Evolutionary conservation across 2,888 invertebrate genomes (phyloP), one percentile per base, ranked within the genome.

Genomic region (Ellobium chinense): DNA sequence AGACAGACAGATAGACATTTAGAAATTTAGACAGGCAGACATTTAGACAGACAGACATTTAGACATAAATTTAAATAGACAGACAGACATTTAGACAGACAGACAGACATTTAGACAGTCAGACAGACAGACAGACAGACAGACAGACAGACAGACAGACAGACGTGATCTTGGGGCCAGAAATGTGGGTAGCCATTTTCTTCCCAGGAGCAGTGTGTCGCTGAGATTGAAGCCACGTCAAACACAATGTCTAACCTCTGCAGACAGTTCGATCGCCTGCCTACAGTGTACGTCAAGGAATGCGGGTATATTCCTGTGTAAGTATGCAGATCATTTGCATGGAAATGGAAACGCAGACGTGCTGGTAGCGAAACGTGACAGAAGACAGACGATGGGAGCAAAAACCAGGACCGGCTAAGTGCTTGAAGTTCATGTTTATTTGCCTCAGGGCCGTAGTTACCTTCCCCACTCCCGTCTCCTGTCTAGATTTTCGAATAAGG

Each of bases 261-360:
- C 21, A 70, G 34, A 24, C 36, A 31, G 0, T 34, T 21, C 2
- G 70, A 70, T 1, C 56, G 65, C 1, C 27, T 75, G 27, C 75
- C 66, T 1, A 66, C 66, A 0, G 27, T 37, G 27, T 76, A 34
- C 29, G 66, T 76, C 58, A 76, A 36, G 36, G 66, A 76, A n/a
- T 76, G 76, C 36, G 76, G 76, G 18, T 66, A 66, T 29, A 68
- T 76, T 4, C 76, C 76, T 31, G 46, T 76, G 76, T 76, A 37
- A 68, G 76, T 76, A 14, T n/a, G n/a, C n/a, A n/a, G n/a, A n/a
- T n/a, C n/a, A n/a, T n/a, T n/a, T n/a, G n/a, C n/a, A n/a, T n/a
- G n/a, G n/a, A n/a, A n/a, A n/a, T n/a, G n/a, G n/a, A n/a, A n/a
- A n/a, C n/a, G n/a, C n/a, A n/a, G n/a, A n/a, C n/a, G n/a, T n/a